Percentiles rank a stretch among this genome's conserved stretches.
These are phyloP conservation scores for Seladonia tumulorum DNA, from an alignment of 2,888 invertebrate genomes.

Conservation along the genomic window DNA sequence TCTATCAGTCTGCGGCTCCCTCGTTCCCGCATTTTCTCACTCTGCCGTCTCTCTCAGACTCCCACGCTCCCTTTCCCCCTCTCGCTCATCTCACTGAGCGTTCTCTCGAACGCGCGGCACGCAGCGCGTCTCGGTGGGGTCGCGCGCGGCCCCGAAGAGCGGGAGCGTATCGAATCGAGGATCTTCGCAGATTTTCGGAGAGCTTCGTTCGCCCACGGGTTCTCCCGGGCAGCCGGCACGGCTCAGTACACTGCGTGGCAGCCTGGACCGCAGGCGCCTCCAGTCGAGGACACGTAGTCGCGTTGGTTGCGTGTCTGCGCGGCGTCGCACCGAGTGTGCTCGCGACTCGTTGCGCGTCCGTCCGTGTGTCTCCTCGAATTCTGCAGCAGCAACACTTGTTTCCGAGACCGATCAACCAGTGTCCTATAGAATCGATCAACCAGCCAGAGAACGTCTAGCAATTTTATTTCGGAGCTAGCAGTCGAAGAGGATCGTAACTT, in stretches of 20 bases:
- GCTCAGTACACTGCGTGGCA: slow-evolving; percentile 81
- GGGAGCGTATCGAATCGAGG: slow-evolving; percentile 79
- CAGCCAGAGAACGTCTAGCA: background rate
- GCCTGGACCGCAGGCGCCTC: slow-evolving; percentile 80
- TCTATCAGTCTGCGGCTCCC: background rate
- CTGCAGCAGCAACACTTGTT: background rate
- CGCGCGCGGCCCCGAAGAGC: slow-evolving; percentile 4
- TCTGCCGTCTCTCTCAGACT: background rate
- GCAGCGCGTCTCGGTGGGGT: slow-evolving; percentile 1
- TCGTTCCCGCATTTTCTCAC: background rate
- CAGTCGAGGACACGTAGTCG: slow-evolving; percentile 64
- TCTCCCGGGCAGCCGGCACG: slow-evolving; percentile 72
- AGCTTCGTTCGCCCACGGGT: slow-evolving; percentile 76
- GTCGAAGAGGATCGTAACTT: background rate
- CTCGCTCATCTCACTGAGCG: background rate
- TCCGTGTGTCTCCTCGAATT: background rate
- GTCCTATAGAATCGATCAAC: background rate
- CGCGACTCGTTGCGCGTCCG: slow-evolving; percentile 2
- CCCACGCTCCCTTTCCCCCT: background rate
- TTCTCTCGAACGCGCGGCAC: background rate
- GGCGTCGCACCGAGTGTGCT: slow-evolving; percentile 25
- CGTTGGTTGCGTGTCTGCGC: slow-evolving; percentile 51
- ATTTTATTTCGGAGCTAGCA: background rate
- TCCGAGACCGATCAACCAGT: background rate
- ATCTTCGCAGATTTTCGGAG: slow-evolving; percentile 82